Conservation (phyloP, 2,888 invertebrate species). For the Monoplex corrugatus region DNA sequence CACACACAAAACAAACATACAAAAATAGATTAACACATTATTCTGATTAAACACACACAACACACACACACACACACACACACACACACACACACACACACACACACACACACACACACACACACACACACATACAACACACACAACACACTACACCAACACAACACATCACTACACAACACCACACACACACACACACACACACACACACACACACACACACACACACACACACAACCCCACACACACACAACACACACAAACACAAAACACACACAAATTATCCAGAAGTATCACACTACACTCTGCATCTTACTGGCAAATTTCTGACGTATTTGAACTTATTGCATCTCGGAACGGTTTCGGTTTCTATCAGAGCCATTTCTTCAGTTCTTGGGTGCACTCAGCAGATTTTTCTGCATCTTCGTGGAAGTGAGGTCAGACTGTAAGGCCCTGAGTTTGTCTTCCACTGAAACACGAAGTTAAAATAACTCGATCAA, state of each 20-base stretch:
- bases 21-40: too few relatives aligned
- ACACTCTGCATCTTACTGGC: conserved; percentile 77
- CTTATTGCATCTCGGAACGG: conserved; percentile 72
- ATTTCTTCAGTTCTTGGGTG: conserved; percentile 75
- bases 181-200: not conserved
- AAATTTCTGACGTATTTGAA: conserved; percentile 72
- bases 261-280: not conserved
- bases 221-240: not conserved
- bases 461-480: conserved; percentile 72
- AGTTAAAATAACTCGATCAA: too few relatives aligned
- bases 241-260: too few relatives aligned
- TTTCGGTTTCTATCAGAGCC: conserved; percentile 66
- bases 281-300: conserved; percentile 21
- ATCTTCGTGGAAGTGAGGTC: conserved; percentile 72
- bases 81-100: too few relatives aligned
- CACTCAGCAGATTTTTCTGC: conserved; percentile 67
- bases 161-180: not conserved
- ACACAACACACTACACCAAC: not conserved
- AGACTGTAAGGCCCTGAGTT: conserved; percentile 69
- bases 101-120: too few relatives aligned
- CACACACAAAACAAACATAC: too few relatives aligned
- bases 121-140: too few relatives aligned
- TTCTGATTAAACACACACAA: too few relatives aligned
- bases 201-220: conserved; percentile 12
- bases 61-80: too few relatives aligned